These are phyloP conservation scores for Caranx ignobilis DNA, from an alignment of 2,113 vertebrate genomes.

Conservation along the genomic window DNA sequence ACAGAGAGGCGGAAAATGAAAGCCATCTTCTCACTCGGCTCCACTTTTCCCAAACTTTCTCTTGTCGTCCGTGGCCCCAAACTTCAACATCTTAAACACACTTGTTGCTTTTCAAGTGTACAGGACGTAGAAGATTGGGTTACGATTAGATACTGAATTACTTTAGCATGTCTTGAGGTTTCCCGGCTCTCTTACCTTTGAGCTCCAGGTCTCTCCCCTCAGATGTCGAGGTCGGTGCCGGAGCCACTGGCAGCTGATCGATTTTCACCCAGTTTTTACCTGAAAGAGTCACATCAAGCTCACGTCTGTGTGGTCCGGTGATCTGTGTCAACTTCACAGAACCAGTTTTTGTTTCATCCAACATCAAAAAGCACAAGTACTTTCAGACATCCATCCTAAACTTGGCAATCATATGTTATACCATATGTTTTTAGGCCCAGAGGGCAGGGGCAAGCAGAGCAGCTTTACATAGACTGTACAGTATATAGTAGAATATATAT, in stretches of 20 bases:
- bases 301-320: background rate
- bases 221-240: constrained; percentile 70
- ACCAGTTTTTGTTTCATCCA: background rate
- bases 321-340: background rate
- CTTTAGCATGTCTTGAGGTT: background rate
- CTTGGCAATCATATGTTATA: background rate
- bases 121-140: background rate
- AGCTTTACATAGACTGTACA: no score
- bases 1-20: constrained; percentile 71
- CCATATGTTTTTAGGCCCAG: no score
- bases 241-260: constrained; percentile 69
- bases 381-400: background rate
- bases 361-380: background rate
- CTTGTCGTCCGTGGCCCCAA: constrained; percentile 8
- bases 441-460: background rate
- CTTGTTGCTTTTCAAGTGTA: background rate
- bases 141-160: background rate
- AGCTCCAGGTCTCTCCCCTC: constrained; percentile 77
- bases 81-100: constrained; percentile 36
- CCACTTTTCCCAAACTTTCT: constrained; percentile 17
- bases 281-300: constrained; percentile 45
- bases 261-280: constrained; percentile 76
- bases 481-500: no score
- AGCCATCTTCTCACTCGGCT: constrained; percentile 69
- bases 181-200: constrained; percentile 73